phyloP scores from a whole-genome alignment of 2,113 vertebrate species.

The Zapornia atra region DNA sequence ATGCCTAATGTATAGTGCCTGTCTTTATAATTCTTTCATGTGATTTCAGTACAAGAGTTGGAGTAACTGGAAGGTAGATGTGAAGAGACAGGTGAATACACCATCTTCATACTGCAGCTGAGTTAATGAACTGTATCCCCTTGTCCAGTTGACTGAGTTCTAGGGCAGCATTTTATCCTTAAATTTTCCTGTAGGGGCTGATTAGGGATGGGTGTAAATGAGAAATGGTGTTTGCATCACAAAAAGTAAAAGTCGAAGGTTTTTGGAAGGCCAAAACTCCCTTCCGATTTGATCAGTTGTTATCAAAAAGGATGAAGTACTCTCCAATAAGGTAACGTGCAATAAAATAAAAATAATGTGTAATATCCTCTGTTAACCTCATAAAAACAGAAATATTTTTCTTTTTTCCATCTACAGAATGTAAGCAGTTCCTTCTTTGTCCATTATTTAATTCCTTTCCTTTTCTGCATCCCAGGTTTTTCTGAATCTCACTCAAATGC shows the following conservation, averaged over 20 bases:
- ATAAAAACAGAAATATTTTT: neutral
- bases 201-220: slow-evolving; percentile 33
- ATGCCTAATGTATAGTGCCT: neutral
- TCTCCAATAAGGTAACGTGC: neutral
- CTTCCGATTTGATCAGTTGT: neutral
- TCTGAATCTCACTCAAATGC: neutral
- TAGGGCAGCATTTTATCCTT: slow-evolving; percentile 4
- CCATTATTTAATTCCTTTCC: neutral
- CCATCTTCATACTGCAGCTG: neutral
- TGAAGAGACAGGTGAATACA: slow-evolving; percentile 55
- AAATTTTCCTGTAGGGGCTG: slow-evolving; percentile 9
- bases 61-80: slow-evolving; percentile 55
- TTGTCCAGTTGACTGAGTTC: slow-evolving; percentile 41
- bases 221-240: neutral
- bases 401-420: neutral
- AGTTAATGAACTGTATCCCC: slow-evolving; percentile 57
- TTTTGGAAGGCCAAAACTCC: neutral
- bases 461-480: neutral
- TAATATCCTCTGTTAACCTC: neutral
- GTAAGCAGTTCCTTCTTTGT: neutral
- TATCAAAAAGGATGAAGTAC: neutral
- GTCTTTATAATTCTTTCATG: slow-evolving; percentile 46
- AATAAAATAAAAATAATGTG: neutral
- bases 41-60: slow-evolving; percentile 12
- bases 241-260: neutral